Conservation (phyloP, 2,888 invertebrate genomes). For the Cheilosia variabilis region DNA sequence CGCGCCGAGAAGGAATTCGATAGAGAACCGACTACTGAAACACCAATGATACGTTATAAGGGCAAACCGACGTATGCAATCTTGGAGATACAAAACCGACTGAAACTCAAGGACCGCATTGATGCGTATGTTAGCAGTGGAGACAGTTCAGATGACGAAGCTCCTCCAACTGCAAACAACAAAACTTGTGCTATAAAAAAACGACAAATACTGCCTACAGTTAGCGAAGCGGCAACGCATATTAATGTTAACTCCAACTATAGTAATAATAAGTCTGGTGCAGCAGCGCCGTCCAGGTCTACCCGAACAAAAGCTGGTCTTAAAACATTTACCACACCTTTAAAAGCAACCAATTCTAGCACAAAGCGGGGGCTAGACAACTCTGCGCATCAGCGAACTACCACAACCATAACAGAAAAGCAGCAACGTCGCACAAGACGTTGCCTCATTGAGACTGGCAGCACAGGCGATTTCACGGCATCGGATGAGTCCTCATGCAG, state of each 20-base stretch:
- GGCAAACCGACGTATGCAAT: slow-evolving; percentile 84
- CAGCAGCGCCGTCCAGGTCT: slow-evolving; percentile 58
- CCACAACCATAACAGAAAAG: slow-evolving; percentile 51
- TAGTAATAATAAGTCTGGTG: slow-evolving; percentile 47
- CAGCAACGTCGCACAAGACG: slow-evolving; percentile 80
- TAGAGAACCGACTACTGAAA: slow-evolving; percentile 80
- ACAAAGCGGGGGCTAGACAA: slow-evolving; percentile 49
- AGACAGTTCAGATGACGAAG: slow-evolving; percentile 56
- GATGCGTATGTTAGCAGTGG: slow-evolving; percentile 77
- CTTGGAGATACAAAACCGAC: slow-evolving; percentile 80
- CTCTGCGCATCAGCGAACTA: slow-evolving; percentile 27
- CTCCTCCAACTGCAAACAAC: slow-evolving; percentile 20
- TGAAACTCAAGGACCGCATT: slow-evolving; percentile 80
- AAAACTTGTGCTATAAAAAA: slow-evolving; percentile 48
- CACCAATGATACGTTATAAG: slow-evolving; percentile 79
- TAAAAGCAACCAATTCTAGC: slow-evolving; percentile 62
- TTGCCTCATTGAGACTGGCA: slow-evolving; percentile 81
- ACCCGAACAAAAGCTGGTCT: slow-evolving; percentile 80
- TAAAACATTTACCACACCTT: slow-evolving; percentile 73
- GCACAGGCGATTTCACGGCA: slow-evolving; percentile 70
- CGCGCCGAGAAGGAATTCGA: slow-evolving; percentile 83
- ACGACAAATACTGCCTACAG: slow-evolving; percentile 27
- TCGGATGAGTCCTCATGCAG: slow-evolving; percentile 71
- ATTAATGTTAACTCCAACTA: slow-evolving; percentile 61
- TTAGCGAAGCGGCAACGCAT: slow-evolving; percentile 32